Percentiles rank a stretch among this genome's conserved stretches.
Evolutionary conservation across 2,888 invertebrate species (phyloP).

Genomic region (Spilosoma lubricipeda): DNA sequence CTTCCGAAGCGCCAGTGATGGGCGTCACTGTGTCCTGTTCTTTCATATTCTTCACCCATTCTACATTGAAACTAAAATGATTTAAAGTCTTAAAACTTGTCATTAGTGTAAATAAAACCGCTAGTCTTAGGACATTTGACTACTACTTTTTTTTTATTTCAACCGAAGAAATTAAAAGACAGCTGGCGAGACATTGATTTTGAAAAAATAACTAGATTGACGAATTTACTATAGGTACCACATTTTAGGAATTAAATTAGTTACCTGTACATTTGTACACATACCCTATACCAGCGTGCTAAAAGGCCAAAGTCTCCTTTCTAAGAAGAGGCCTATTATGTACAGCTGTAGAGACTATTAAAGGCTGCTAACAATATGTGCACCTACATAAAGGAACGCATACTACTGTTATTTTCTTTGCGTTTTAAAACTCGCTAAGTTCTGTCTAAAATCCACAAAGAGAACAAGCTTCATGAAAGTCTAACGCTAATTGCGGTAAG

Average conservation of each 20-base stretch:
- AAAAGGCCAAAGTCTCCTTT: no score
- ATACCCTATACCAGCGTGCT: no score
- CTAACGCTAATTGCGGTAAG: neutral
- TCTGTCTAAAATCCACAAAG: neutral
- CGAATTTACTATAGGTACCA: neutral
- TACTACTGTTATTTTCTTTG: neutral
- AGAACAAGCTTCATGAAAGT: neutral
- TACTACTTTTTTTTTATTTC: no score
- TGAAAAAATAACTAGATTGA: no score
- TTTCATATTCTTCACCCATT: neutral
- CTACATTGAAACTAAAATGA: neutral
- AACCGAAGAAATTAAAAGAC: no score
- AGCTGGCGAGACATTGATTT: no score
- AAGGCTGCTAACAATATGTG: neutral
- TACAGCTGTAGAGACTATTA: no score
- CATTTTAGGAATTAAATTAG: neutral
- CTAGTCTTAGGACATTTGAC: no score
- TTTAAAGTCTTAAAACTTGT: neutral
- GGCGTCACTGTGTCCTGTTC: neutral
- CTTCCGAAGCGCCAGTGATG: conserved; percentile 10
- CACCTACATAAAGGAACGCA: neutral
- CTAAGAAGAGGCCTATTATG: no score
- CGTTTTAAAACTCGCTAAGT: neutral
- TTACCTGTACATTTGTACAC: neutral
- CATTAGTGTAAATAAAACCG: neutral